Evolutionary conservation across 2,888 invertebrate species (phyloP).

Genomic region (Girardia tigrina): DNA sequence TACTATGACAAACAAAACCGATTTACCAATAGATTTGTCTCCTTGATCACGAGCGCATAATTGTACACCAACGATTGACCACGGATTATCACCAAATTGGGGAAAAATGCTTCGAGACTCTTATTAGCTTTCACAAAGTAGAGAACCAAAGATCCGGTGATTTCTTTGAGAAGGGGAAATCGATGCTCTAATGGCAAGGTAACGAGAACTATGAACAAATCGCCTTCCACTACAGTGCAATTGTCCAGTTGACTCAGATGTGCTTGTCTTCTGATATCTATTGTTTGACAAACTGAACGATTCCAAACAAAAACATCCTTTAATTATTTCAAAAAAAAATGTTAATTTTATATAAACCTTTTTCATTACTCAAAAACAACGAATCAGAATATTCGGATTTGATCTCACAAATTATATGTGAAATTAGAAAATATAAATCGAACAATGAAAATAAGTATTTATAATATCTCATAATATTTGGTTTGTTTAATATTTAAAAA

Average conservation of each 20-base stretch:
- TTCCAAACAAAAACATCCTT: neutral
- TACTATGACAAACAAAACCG: too few relatives aligned
- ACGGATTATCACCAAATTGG: slow-evolving; percentile 30
- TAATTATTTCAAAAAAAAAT: neutral
- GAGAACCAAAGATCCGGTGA: slow-evolving; percentile 30
- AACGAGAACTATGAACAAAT: slow-evolving; percentile 16
- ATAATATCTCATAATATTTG: too few relatives aligned
- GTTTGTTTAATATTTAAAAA: too few relatives aligned
- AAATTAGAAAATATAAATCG: too few relatives aligned
- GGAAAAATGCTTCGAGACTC: neutral
- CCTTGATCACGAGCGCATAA: slow-evolving; percentile 29
- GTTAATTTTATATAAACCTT: too few relatives aligned
- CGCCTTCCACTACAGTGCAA: slow-evolving; percentile 33
- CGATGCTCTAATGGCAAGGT: neutral
- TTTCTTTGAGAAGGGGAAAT: slow-evolving; percentile 28
- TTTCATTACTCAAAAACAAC: neutral
- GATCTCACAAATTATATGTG: too few relatives aligned
- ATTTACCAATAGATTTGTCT: slow-evolving; percentile 15
- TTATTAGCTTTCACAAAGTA: slow-evolving; percentile 13
- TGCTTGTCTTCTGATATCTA: slow-evolving; percentile 12
- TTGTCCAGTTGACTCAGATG: neutral
- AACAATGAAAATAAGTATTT: too few relatives aligned
- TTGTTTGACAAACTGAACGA: neutral
- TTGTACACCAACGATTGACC: slow-evolving; percentile 12
- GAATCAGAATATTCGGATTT: too few relatives aligned